These are phyloP conservation scores for Cacatua alba DNA, from an alignment of 2,113 vertebrate species.

Conservation along the genomic window DNA sequence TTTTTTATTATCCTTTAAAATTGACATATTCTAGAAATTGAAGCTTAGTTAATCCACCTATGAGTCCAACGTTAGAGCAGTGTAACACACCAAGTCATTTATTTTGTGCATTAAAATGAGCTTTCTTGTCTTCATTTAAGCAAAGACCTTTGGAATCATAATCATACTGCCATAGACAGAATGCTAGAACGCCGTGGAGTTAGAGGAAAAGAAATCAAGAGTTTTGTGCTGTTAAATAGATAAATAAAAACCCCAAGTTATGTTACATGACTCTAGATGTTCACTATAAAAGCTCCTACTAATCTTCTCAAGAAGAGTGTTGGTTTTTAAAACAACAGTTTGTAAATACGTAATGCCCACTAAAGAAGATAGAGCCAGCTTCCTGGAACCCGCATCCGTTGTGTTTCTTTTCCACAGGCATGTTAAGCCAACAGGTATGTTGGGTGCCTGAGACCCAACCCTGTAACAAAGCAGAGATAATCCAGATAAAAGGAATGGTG, in stretches of 20 bases:
- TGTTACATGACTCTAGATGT: conserved; percentile 60
- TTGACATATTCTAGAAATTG: conserved; percentile 18
- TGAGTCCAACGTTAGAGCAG: conserved; percentile 16
- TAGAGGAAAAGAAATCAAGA: conserved; percentile 23
- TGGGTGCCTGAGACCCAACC: conserved; percentile 60
- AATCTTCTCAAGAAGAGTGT: conserved; percentile 59
- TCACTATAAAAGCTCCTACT: conserved; percentile 43
- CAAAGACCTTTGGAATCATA: conserved; percentile 51
- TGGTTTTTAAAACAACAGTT: conserved; percentile 55
- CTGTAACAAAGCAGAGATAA: conserved; percentile 59
- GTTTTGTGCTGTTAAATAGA: conserved; percentile 26
- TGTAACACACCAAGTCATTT: conserved; percentile 28
- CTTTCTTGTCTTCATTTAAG: conserved; percentile 54
- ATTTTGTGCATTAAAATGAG: conserved; percentile 59
- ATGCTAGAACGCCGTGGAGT: conserved; percentile 41
- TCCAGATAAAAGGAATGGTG: conserved; percentile 56
- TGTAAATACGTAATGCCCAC: conserved; percentile 72
- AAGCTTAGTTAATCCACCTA: conserved; percentile 51
- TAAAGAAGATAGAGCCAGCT: conserved; percentile 63
- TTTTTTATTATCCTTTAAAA: conserved; percentile 52
- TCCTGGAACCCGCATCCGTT: conserved; percentile 60
- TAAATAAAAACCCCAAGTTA: neutral
- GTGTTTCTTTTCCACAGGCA: conserved; percentile 53
- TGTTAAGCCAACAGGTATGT: conserved; percentile 50
- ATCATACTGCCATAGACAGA: conserved; percentile 52